Conservation (phyloP, 2,797 vertebrate genomes). For the Sciaenops ocellatus region DNA sequence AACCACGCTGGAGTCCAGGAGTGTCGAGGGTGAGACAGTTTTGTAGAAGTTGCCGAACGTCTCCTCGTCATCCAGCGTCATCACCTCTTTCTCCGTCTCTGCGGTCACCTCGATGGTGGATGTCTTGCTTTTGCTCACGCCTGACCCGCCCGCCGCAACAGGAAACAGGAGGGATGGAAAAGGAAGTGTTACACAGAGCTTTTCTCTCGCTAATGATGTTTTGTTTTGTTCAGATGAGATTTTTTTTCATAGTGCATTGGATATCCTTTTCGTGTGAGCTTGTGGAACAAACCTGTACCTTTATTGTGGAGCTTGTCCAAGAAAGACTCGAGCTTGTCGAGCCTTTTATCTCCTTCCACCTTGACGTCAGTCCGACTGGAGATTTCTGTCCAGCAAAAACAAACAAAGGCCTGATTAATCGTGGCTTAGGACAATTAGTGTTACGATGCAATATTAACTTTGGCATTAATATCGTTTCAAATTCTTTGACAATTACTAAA, state of each 20-base stretch:
- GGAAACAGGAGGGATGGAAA: conserved; percentile 29
- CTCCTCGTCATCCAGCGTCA: conserved; percentile 87
- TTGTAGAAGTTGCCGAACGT: conserved; percentile 86
- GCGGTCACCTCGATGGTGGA: conserved; percentile 86
- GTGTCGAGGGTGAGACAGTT: conserved; percentile 61
- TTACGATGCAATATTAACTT: neutral
- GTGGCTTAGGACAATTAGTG: no score
- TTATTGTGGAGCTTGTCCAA: conserved; percentile 87
- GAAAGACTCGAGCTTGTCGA: conserved; percentile 90
- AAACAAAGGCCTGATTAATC: neutral
- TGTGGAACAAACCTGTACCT: conserved; percentile 67
- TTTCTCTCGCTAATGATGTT: neutral
- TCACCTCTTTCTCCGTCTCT: conserved; percentile 88
- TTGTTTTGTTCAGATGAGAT: neutral
- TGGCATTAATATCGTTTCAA: no score
- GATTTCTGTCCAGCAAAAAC: conserved; percentile 80
- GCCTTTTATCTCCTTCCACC: conserved; percentile 87
- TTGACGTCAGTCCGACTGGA: conserved; percentile 79
- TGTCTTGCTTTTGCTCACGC: conserved; percentile 67
- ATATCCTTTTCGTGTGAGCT: conserved; percentile 5
- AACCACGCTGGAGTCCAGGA: conserved; percentile 63
- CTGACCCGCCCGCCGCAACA: conserved; percentile 48
- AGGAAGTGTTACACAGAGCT: conserved; percentile 13
- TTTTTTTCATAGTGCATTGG: neutral
- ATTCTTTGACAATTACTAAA: no score